Conservation (phyloP, 2,888 invertebrate species). For the Anaspis maculata region DNA sequence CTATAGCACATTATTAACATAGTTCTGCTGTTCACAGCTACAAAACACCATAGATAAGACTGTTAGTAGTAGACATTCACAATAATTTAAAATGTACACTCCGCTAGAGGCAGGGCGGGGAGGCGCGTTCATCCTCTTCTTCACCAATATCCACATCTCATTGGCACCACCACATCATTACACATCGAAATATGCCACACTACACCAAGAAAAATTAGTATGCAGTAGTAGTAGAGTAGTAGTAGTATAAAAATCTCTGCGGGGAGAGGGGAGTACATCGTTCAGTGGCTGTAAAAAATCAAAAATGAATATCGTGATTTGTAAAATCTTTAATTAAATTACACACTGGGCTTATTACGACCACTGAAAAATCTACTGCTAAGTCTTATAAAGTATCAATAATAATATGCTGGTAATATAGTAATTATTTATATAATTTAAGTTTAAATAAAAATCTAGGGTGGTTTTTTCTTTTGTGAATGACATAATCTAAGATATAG, state of each 20-base stretch:
- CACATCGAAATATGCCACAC: too few species aligned
- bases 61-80: slow-evolving; percentile 25
- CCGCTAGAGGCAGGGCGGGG: slow-evolving; percentile 10
- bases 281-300: neutral
- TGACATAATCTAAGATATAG: too few species aligned
- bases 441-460: too few species aligned
- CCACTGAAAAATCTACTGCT: too few species aligned
- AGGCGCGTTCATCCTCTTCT: slow-evolving; percentile 8
- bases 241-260: neutral
- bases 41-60: slow-evolving; percentile 25
- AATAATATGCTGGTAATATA: too few species aligned
- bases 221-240: neutral
- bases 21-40: slow-evolving; percentile 31
- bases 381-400: too few species aligned
- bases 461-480: too few species aligned
- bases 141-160: slow-evolving; percentile 5
- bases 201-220: too few species aligned
- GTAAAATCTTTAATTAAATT: too few species aligned
- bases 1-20: slow-evolving; percentile 36
- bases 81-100: slow-evolving; percentile 29
- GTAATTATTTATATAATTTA: too few species aligned
- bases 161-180: slow-evolving; percentile 15
- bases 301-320: too few species aligned
- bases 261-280: neutral
- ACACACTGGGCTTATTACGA: too few species aligned